These are phyloP conservation scores for Zaprionus capensis DNA, from an alignment of 1,140 invertebrate species.

Conservation along the genomic window DNA sequence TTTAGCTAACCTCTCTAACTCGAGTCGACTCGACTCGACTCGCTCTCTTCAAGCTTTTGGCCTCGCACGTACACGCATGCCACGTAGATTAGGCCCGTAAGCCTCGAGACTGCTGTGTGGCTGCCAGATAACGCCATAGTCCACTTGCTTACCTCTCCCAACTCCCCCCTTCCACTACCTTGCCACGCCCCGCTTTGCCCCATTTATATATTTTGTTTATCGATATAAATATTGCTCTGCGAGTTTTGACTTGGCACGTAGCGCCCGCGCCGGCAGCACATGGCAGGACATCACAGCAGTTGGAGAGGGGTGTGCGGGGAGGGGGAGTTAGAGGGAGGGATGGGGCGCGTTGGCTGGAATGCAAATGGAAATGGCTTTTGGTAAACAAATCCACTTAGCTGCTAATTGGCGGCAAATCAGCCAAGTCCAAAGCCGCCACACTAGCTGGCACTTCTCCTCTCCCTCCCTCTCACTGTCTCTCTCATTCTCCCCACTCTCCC, in stretches of 20 bases:
- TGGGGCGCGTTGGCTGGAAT: slow-evolving; percentile 8
- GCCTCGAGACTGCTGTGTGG: slow-evolving; percentile 20
- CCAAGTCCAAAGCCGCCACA: background rate
- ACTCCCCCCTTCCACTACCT: too few species aligned
- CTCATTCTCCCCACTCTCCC: background rate
- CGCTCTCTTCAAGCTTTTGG: slow-evolving; percentile 13
- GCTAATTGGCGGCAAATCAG: slow-evolving; percentile 80
- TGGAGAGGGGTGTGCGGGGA: background rate
- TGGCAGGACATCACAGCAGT: slow-evolving; percentile 10
- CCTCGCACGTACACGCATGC: slow-evolving; percentile 54
- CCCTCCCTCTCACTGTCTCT: background rate
- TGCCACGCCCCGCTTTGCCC: background rate
- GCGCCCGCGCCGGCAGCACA: slow-evolving; percentile 26
- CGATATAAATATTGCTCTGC: slow-evolving; percentile 75
- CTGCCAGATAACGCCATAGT: slow-evolving; percentile 39
- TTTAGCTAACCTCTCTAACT: background rate
- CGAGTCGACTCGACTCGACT: background rate
- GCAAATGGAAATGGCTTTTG: slow-evolving; percentile 48
- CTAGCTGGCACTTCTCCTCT: background rate
- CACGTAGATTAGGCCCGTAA: slow-evolving; percentile 56
- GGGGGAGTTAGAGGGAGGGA: too few species aligned
- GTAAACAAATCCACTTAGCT: slow-evolving; percentile 77
- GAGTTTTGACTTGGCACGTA: slow-evolving; percentile 73
- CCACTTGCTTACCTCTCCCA: slow-evolving; percentile 5
- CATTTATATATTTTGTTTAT: slow-evolving; percentile 67